Conservation (phyloP, 2,888 invertebrate species). For the Melanostoma mellinum region DNA sequence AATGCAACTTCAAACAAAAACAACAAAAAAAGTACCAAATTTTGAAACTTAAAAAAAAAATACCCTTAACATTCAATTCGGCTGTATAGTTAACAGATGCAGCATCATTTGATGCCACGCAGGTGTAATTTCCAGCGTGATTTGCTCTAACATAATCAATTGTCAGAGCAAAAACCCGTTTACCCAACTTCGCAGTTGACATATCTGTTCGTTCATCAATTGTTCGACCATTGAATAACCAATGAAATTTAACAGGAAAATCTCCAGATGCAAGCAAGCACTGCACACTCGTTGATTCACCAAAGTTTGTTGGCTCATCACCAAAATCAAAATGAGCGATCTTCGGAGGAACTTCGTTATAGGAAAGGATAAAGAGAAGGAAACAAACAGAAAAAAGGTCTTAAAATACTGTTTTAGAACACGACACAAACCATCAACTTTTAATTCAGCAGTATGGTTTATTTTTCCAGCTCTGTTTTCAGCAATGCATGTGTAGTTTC, state of each 20-base stretch:
- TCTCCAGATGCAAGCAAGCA: slow-evolving; percentile 86
- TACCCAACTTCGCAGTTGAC: slow-evolving; percentile 83
- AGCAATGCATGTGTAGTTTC: slow-evolving; percentile 89
- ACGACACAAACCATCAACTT: slow-evolving; percentile 86
- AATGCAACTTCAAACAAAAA: slow-evolving; percentile 24
- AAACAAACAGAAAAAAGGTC: slow-evolving; percentile 27
- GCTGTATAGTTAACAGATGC: slow-evolving; percentile 85
- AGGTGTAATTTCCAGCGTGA: slow-evolving; percentile 89
- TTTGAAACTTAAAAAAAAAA: slow-evolving; percentile 37
- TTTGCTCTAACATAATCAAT: slow-evolving; percentile 87
- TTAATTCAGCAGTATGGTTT: slow-evolving; percentile 87
- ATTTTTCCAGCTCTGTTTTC: slow-evolving; percentile 88
- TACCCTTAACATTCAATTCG: slow-evolving; percentile 85
- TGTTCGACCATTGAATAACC: slow-evolving; percentile 84
- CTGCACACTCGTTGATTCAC: slow-evolving; percentile 85
- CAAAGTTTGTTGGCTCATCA: slow-evolving; percentile 86
- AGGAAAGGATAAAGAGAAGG: slow-evolving; percentile 44
- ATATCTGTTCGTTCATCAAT: slow-evolving; percentile 83
- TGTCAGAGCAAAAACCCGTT: slow-evolving; percentile 86
- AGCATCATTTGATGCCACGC: slow-evolving; percentile 86
- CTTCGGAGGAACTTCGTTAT: slow-evolving; percentile 86
- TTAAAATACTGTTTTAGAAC: not conserved
- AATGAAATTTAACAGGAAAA: slow-evolving; percentile 86
- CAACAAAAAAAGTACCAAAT: slow-evolving; percentile 5
- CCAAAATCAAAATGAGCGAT: slow-evolving; percentile 88